Percentiles rank a stretch among this genome's conserved stretches.
phyloP scores from a whole-genome alignment of 2,797 vertebrate genomes.

The Cryptoprocta ferox region DNA sequence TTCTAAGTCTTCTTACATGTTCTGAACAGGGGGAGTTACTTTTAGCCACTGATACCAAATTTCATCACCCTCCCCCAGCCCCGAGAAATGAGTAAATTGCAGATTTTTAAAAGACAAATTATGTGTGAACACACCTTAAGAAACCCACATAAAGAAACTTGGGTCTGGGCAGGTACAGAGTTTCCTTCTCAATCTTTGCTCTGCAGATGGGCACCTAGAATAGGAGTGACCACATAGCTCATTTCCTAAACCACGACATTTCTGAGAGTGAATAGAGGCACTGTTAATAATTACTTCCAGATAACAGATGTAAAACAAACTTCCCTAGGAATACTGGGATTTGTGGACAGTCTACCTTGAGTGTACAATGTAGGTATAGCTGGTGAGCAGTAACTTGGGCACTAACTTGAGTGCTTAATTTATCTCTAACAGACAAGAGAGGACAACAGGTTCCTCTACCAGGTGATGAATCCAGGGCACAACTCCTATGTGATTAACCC shows the following conservation, averaged over 20 bases:
- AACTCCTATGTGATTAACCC: not conserved
- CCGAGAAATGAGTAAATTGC: not conserved
- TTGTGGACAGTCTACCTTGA: not conserved
- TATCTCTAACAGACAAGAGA: not conserved
- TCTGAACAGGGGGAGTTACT: not conserved
- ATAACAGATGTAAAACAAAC: not conserved
- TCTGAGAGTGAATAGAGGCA: not conserved
- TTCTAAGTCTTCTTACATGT: not conserved
- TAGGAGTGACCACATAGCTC: not conserved
- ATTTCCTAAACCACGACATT: not conserved
- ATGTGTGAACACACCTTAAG: not conserved
- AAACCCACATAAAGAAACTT: not conserved
- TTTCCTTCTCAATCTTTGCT: not conserved
- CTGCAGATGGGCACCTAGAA: not conserved
- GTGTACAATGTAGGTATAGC: not conserved
- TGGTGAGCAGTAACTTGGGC: not conserved
- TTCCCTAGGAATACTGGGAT: accelerated
- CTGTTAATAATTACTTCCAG: not conserved
- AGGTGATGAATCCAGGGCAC: not conserved
- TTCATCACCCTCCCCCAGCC: not conserved
- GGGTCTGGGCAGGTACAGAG: too few species aligned
- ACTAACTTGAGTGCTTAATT: not conserved
- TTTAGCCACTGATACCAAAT: not conserved
- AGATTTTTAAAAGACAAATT: not conserved
- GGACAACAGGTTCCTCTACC: not conserved